A percentile compares a stretch with the other conserved stretches of the same genome.
Conservation (phyloP, 2,797 vertebrate genomes). For the Alauda arvensis region DNA sequence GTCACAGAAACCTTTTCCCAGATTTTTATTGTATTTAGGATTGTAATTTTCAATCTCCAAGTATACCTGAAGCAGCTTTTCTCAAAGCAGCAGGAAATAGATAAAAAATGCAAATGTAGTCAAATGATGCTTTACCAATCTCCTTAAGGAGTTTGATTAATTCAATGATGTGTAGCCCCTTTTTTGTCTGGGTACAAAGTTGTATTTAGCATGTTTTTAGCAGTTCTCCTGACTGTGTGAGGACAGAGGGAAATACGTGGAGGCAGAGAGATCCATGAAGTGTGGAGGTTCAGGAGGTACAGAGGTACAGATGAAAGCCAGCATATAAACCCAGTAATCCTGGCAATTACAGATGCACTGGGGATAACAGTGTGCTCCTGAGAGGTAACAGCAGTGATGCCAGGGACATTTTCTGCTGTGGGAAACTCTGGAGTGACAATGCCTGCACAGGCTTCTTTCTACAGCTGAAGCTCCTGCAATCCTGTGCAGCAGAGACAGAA, state of each 20-base stretch:
- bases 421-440: background rate
- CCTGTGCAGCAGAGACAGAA: constrained; percentile 19
- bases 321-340: background rate
- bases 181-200: background rate
- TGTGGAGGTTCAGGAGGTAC: background rate
- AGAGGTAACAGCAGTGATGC: background rate
- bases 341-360: background rate
- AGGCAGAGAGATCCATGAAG: background rate
- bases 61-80: background rate
- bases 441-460: background rate
- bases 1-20: background rate
- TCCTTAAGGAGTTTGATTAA: background rate
- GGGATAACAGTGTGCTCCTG: background rate
- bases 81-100: background rate
- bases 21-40: background rate
- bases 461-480: background rate
- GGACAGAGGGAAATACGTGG: background rate
- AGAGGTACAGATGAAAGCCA: background rate
- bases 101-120: constrained; percentile 8
- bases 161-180: background rate
- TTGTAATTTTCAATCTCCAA: background rate
- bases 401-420: background rate
- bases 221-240: background rate
- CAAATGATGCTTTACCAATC: background rate
- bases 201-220: background rate